Base-by-base conservation (phyloP, 2,888 invertebrate genomes). In the Macaria notata region DNA sequence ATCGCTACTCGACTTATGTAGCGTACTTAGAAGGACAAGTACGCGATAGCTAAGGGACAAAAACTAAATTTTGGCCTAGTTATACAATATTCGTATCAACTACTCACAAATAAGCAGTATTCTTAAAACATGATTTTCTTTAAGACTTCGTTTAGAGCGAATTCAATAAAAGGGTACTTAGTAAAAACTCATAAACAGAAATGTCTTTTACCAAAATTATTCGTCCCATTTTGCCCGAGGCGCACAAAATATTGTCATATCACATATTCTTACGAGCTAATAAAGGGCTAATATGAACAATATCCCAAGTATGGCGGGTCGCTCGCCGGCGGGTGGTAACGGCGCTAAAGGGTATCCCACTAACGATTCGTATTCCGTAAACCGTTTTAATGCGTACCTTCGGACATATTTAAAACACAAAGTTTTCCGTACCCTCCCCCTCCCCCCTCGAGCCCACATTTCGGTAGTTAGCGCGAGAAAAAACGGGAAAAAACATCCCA, bases 341-440 rank as follows among this genome's bases (percentile, higher is more conserved):
- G 4, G 9, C 41, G 41, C 41, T n/a, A 71, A 71, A 72, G 73
- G 72, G 71, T 71, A 73, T 49, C 62, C 62, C 65, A 72, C 83
- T 84, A 85, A 87, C 86, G 84, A 87, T 87, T 86, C 86, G 84
- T 83, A 84, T 86, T 84, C 83, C 81, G 81, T 80, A 75, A 82
- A 82, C 81, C 79, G 78, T 83, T 84, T 82, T 87, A 88, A 88
- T 86, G 87, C 84, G 85, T 85, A 83, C 88, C 88, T 88, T 88
- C 79, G 88, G 87, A 89, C 90, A 89, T 90, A 88, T 90, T 91
- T 90, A 90, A 90, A 91, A 89, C 83, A 81, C 82, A 87, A 89
- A 91, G 86, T 90, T 90, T 86, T 80, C 84, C 82, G 79, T 73
- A 64, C 69, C 76, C 74, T 63, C 52, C 57, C 58, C 66, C 76